These are phyloP conservation scores for Synanthedon myopaeformis DNA, from an alignment of 2,888 invertebrate genomes.

Conservation along the genomic window DNA sequence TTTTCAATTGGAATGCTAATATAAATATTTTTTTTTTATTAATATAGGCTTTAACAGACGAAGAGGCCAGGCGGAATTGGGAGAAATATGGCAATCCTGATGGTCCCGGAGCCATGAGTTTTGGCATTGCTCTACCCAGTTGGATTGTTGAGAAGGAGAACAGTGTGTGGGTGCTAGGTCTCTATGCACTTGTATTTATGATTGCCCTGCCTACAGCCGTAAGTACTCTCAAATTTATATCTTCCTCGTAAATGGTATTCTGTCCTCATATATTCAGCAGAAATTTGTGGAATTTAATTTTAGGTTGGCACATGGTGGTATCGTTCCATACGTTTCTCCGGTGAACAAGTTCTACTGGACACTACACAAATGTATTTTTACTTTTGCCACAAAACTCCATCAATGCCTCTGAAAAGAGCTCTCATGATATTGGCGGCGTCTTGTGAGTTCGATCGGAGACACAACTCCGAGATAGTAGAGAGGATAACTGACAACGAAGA, in stretches of 20 bases:
- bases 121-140: constrained; percentile 98
- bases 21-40: not conserved
- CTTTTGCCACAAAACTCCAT: constrained; percentile 95
- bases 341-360: constrained; percentile 95
- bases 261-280: not conserved
- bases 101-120: constrained; percentile 98
- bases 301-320: constrained; percentile 99
- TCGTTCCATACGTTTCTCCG: constrained; percentile 95
- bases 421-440: constrained; percentile 98
- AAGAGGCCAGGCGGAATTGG: constrained; percentile 97
- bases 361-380: constrained; percentile 97
- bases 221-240: constrained; percentile 26
- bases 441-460: constrained; percentile 93
- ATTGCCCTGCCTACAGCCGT: constrained; percentile 90
- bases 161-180: constrained; percentile 95
- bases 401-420: constrained; percentile 94
- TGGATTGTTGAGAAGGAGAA: constrained; percentile 99
- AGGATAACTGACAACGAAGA: constrained; percentile 94
- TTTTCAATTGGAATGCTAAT: too few relatives aligned
- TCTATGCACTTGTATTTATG: constrained; percentile 98
- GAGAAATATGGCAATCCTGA: constrained; percentile 99
- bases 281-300: constrained; percentile 13
- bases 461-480: constrained; percentile 94
- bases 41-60: constrained; percentile 91
- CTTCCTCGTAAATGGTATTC: not conserved